Conservation (phyloP, 53 echinoderm and acorn worm genomes). For the Pentamera pediparva region DNA sequence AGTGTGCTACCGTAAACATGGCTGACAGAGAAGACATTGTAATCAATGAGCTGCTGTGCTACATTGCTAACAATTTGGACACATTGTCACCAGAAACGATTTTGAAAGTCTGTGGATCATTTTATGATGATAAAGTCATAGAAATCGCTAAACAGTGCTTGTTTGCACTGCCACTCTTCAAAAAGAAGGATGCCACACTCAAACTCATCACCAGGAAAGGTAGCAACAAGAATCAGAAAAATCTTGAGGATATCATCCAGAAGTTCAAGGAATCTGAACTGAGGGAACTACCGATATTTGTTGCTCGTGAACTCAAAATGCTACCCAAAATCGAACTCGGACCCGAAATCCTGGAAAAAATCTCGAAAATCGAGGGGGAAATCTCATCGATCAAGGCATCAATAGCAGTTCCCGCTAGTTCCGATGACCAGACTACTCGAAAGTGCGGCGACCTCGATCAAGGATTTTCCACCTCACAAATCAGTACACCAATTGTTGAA, state of each 20-base stretch:
- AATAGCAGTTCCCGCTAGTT: not conserved
- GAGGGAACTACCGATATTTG: not conserved
- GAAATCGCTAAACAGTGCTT: not conserved
- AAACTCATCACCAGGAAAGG: not conserved
- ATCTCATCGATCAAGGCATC: not conserved
- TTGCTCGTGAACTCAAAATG: not conserved
- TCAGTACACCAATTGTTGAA: no score
- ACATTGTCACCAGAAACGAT: not conserved
- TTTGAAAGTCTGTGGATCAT: not conserved
- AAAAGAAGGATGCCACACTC: not conserved
- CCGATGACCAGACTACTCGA: not conserved
- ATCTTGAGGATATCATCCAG: not conserved
- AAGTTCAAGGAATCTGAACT: not conserved
- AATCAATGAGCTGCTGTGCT: constrained; percentile 12
- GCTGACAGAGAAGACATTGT: not conserved
- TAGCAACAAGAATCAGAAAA: constrained; percentile 2
- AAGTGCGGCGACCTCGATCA: not conserved
- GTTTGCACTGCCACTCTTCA: not conserved
- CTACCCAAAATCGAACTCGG: not conserved
- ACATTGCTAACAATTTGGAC: not conserved
- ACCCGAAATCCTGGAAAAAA: not conserved
- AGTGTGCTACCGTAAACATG: not conserved
- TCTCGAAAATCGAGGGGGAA: not conserved
- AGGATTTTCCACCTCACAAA: no score
- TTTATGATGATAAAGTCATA: not conserved